Percentiles rank a stretch among this genome's conserved stretches.
These are phyloP conservation scores for Anas capensis DNA, from an alignment of 2,797 vertebrate genomes.

Conservation along the genomic window DNA sequence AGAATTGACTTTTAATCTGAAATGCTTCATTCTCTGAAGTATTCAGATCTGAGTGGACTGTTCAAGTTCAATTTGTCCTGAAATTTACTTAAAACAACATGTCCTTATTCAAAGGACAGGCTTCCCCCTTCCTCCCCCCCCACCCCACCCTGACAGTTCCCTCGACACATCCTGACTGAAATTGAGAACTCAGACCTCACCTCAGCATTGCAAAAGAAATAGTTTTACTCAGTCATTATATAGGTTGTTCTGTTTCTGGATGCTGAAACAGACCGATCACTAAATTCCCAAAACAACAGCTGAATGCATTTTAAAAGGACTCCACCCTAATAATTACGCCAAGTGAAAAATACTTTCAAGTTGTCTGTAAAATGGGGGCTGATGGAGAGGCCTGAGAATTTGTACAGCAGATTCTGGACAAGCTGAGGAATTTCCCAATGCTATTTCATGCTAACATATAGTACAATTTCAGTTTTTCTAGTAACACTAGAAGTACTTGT, in stretches of 20 bases:
- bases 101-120: background rate
- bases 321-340: slow-evolving; percentile 31
- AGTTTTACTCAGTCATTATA: background rate
- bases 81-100: slow-evolving; percentile 22
- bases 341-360: slow-evolving; percentile 43
- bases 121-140: no score
- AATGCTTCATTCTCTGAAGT: background rate
- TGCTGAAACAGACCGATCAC: slow-evolving; percentile 8
- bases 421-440: background rate
- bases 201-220: background rate
- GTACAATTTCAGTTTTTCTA: background rate
- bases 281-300: slow-evolving; percentile 36
- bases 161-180: background rate
- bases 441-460: background rate
- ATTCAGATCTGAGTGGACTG: background rate
- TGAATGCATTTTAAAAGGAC: slow-evolving; percentile 29
- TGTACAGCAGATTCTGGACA: background rate
- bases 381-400: background rate
- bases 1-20: background rate
- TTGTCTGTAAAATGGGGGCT: background rate
- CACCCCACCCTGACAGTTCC: background rate
- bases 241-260: slow-evolving; percentile 12
- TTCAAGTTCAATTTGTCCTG: background rate
- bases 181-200: background rate
- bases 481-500: background rate